Evolutionary conservation across 2,797 vertebrate genomes (phyloP).

Genomic region (Trichosurus vulpecula): DNA sequence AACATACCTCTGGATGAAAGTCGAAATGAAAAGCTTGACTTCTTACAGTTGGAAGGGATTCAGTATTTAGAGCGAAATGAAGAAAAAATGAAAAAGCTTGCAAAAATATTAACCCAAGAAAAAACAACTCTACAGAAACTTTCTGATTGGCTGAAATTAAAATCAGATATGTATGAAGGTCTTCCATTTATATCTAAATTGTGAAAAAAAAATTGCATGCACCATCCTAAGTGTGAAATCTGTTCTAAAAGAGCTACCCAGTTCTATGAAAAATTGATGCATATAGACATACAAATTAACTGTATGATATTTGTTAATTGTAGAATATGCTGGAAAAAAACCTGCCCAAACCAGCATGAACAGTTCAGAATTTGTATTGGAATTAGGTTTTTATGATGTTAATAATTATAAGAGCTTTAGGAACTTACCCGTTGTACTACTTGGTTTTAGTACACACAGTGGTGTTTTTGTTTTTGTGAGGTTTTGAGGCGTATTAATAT

Average conservation of each 20-base stretch:
- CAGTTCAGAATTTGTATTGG: constrained; percentile 41
- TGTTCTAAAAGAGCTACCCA: constrained; percentile 61
- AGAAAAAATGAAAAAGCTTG: constrained; percentile 92
- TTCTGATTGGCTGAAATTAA: constrained; percentile 91
- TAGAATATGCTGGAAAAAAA: constrained; percentile 48
- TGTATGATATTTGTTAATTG: constrained; percentile 52
- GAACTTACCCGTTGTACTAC: constrained; percentile 69
- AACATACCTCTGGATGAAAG: constrained; percentile 95
- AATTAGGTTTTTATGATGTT: constrained; percentile 72
- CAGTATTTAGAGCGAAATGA: constrained; percentile 95
- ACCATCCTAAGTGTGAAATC: constrained; percentile 60
- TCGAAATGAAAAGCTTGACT: constrained; percentile 92
- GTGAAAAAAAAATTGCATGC: constrained; percentile 76
- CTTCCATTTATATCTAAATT: constrained; percentile 87
- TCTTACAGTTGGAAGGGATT: constrained; percentile 91
- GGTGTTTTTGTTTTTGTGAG: constrained; percentile 57
- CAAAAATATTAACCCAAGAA: constrained; percentile 89
- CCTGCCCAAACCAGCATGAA: constrained; percentile 29
- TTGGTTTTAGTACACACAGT: constrained; percentile 70
- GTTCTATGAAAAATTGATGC: constrained; percentile 54
- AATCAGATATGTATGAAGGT: constrained; percentile 91
- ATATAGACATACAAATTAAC: constrained; percentile 49
- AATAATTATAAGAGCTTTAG: constrained; percentile 73
- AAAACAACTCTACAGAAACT: constrained; percentile 90
- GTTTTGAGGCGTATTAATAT: constrained; percentile 71